Evolutionary conservation across 2,888 invertebrate genomes (phyloP).

Genomic region (Odontothrips loti): DNA sequence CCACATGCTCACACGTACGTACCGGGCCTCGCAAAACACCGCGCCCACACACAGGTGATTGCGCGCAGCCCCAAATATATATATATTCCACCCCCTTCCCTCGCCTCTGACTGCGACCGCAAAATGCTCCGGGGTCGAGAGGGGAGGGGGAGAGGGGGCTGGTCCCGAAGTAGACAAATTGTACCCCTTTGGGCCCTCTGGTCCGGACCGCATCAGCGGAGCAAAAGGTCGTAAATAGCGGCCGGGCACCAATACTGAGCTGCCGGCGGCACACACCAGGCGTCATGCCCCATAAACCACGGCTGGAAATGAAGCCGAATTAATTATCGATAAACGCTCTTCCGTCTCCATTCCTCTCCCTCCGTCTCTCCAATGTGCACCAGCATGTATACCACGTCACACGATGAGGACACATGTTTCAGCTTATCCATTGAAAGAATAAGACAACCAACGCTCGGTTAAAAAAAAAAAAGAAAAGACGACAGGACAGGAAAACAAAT

Average conservation of each 20-base stretch:
- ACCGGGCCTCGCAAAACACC: neutral
- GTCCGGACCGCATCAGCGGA: neutral
- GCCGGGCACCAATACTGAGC: neutral
- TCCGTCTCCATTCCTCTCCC: neutral
- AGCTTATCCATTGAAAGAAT: too few species aligned
- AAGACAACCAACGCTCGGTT: too few species aligned
- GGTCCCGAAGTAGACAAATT: neutral
- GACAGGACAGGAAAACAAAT: too few species aligned
- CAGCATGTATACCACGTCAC: neutral
- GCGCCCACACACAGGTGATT: neutral
- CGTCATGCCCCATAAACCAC: neutral
- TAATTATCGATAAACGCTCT: slow-evolving; percentile 8
- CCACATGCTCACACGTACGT: neutral
- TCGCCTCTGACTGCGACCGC: neutral
- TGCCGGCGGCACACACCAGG: neutral
- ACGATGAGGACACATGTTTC: too few species aligned
- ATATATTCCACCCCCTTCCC: neutral
- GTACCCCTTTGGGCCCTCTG: neutral
- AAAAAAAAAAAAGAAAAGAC: too few species aligned
- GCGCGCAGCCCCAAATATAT: neutral
- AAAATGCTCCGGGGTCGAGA: neutral
- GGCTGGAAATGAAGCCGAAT: slow-evolving; percentile 16
- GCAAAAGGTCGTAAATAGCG: slow-evolving; percentile 17
- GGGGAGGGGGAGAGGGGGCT: neutral
- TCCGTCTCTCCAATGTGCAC: neutral